Percentiles rank a stretch among this genome's conserved stretches.
phyloP scores from a whole-genome alignment of 2,797 vertebrate species.

The Xenops minutus region DNA sequence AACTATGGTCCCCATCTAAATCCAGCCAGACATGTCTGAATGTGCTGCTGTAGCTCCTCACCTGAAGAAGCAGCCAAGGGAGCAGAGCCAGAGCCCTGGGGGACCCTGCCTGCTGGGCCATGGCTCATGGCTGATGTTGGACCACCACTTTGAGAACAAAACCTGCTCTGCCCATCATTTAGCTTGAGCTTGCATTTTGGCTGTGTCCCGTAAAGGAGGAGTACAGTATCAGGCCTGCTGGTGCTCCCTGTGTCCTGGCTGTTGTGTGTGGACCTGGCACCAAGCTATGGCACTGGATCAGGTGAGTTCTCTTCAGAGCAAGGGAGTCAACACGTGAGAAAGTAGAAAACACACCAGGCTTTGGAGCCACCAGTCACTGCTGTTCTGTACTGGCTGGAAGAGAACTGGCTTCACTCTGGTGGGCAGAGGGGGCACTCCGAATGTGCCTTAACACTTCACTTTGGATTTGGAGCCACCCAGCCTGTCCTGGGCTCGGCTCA shows the following conservation, averaged over 20 bases:
- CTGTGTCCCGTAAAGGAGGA: background rate
- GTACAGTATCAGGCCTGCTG: background rate
- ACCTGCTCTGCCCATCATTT: fast-evolving
- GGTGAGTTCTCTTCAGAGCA: background rate
- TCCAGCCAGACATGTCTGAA: fast-evolving
- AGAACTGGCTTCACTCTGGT: fast-evolving
- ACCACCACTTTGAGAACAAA: background rate
- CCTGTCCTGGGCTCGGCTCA: fast-evolving
- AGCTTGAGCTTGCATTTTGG: too few species aligned
- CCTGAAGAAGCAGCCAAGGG: background rate
- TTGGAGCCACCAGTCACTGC: fast-evolving
- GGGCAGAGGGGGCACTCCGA: fast-evolving
- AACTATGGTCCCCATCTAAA: fast-evolving
- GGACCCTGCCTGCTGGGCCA: background rate
- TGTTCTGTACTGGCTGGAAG: fast-evolving
- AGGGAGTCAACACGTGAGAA: fast-evolving
- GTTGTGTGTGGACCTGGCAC: fast-evolving
- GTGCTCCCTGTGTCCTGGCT: background rate
- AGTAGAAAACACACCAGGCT: background rate
- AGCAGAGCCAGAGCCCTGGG: background rate
- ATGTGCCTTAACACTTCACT: fast-evolving
- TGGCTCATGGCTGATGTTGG: fast-evolving
- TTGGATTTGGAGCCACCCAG: background rate
- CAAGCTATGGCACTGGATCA: fast-evolving
- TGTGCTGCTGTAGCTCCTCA: fast-evolving